Conservation (phyloP, 2,888 invertebrate genomes). For the Girardia tigrina region DNA sequence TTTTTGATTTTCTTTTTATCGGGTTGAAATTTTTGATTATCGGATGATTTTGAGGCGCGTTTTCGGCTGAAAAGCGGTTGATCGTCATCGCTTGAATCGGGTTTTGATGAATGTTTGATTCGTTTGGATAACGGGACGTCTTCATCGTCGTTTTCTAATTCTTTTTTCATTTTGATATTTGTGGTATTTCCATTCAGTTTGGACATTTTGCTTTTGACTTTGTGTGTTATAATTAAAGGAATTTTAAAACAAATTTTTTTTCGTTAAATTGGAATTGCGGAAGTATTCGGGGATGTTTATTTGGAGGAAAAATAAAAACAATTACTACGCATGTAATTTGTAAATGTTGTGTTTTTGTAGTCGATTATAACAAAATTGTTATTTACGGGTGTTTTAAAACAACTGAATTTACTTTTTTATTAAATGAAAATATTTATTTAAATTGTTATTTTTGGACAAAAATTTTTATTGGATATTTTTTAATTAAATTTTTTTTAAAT, state of each 20-base stretch:
- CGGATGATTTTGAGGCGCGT: background rate
- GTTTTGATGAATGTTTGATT: background rate
- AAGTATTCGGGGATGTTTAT: background rate
- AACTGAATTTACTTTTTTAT: background rate
- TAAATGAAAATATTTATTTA: no score
- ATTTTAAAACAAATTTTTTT: background rate
- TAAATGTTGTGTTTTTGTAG: background rate
- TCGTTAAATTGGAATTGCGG: background rate
- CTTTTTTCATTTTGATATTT: background rate
- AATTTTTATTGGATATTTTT: no score
- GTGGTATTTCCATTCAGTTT: background rate
- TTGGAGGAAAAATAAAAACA: background rate
- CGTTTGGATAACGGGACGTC: background rate
- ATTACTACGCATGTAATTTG: constrained; percentile 6
- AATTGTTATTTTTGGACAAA: no score
- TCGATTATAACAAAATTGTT: constrained; percentile 3
- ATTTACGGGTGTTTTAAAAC: background rate
- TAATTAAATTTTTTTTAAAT: no score
- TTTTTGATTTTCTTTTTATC: background rate
- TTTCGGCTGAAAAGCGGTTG: background rate
- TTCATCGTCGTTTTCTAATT: background rate
- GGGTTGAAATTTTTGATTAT: background rate
- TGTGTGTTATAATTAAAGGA: background rate
- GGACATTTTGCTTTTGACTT: background rate
- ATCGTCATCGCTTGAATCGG: background rate